Evolutionary conservation across 2,888 invertebrate species (phyloP).

Genomic region (Liodrosophila aerea): DNA sequence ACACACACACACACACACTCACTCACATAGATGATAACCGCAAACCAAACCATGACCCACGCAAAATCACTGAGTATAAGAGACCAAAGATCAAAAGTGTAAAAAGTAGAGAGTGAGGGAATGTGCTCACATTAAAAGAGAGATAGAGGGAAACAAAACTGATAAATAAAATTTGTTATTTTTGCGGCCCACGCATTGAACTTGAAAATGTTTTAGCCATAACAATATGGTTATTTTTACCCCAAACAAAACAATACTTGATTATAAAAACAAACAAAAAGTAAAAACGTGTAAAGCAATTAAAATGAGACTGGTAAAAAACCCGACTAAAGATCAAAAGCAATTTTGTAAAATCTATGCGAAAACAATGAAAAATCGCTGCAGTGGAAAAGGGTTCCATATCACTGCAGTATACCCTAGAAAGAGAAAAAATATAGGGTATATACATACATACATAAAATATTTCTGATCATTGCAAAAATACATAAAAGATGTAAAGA

Average conservation of each 20-base stretch:
- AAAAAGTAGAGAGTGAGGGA: conserved; percentile 11
- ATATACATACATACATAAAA: neutral
- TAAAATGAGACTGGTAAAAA: conserved; percentile 43
- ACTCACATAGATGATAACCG: conserved; percentile 14
- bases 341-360: conserved; percentile 36
- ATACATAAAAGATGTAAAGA: too few species aligned
- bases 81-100: neutral
- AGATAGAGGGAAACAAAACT: conserved; percentile 12
- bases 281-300: conserved; percentile 44
- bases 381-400: conserved; percentile 54
- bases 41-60: conserved; percentile 68
- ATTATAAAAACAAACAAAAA: conserved; percentile 22
- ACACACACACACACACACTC: conserved; percentile 20
- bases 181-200: conserved; percentile 65
- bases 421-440: neutral
- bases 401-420: conserved; percentile 33
- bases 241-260: conserved; percentile 27
- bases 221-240: conserved; percentile 56
- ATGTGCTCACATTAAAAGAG: conserved; percentile 5
- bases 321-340: conserved; percentile 35
- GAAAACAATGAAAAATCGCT: conserved; percentile 56
- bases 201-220: conserved; percentile 61
- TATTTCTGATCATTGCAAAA: too few species aligned
- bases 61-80: conserved; percentile 41
- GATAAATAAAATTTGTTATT: conserved; percentile 24